These are phyloP conservation scores for Leuciscus waleckii DNA, from an alignment of 2,797 vertebrate species.

Conservation along the genomic window DNA sequence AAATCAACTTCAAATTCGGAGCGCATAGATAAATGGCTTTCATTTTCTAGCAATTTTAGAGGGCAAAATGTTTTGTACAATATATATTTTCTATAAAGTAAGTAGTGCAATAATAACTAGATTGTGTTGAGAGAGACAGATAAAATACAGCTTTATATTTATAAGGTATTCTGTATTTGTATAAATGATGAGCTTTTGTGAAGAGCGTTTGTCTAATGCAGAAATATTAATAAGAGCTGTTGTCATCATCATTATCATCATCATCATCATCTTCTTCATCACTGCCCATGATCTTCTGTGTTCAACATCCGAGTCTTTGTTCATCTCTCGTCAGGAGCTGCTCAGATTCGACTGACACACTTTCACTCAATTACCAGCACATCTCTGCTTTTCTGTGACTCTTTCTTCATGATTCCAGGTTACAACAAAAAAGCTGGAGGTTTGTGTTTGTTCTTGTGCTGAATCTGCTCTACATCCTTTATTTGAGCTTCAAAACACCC, in stretches of 20 bases:
- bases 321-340: constrained; percentile 44
- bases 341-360: constrained; percentile 52
- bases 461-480: background rate
- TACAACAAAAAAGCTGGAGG: background rate
- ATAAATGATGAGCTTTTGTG: too few species aligned
- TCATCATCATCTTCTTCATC: constrained; percentile 29
- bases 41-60: too few species aligned
- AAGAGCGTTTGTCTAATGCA: background rate
- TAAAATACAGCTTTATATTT: background rate
- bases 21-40: too few species aligned
- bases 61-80: too few species aligned
- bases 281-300: constrained; percentile 63
- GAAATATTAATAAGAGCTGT: constrained; percentile 18
- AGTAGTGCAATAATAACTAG: background rate
- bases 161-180: background rate
- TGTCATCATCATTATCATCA: constrained; percentile 40
- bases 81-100: too few species aligned
- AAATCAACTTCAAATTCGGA: too few species aligned
- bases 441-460: background rate
- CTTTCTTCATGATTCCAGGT: background rate
- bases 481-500: background rate
- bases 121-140: constrained; percentile 39
- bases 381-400: constrained; percentile 6
- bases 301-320: constrained; percentile 59
- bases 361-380: constrained; percentile 56